Conservation (phyloP, 2,797 vertebrate genomes). For the Anguilla obscura region DNA sequence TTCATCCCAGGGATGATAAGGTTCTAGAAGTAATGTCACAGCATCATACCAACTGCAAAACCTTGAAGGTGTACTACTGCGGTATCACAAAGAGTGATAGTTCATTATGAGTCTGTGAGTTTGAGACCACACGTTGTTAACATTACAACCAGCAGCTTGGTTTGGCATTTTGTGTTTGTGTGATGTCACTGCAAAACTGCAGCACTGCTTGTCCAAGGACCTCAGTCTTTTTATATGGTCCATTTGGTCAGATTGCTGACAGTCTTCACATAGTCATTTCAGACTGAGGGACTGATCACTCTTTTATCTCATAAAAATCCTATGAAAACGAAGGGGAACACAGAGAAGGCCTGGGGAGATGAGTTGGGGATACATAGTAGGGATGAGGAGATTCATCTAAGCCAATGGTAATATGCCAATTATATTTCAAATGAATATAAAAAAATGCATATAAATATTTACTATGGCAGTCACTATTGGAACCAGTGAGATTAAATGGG, state of each 20-base stretch:
- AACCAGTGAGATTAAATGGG: conserved; percentile 54
- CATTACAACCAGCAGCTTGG: background rate
- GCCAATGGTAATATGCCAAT: conserved; percentile 57
- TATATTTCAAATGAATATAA: conserved; percentile 64
- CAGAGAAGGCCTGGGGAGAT: background rate
- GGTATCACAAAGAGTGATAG: background rate
- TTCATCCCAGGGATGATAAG: background rate
- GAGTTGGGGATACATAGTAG: background rate
- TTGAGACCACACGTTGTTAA: background rate
- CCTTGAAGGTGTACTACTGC: background rate
- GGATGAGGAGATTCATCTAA: conserved; percentile 35
- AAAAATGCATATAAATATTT: too few species aligned
- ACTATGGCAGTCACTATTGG: too few species aligned
- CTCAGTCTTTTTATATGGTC: background rate
- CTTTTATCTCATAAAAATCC: background rate
- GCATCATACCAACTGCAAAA: background rate
- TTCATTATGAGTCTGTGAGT: background rate
- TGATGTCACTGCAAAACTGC: background rate
- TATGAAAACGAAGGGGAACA: background rate
- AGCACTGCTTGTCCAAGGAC: background rate
- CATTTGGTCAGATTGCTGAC: background rate
- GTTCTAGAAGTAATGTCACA: background rate
- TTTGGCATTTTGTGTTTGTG: background rate
- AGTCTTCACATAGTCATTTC: background rate
- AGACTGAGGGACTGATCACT: background rate